phyloP scores from a whole-genome alignment of 2,113 vertebrate species.

The Lates calcarifer region DNA sequence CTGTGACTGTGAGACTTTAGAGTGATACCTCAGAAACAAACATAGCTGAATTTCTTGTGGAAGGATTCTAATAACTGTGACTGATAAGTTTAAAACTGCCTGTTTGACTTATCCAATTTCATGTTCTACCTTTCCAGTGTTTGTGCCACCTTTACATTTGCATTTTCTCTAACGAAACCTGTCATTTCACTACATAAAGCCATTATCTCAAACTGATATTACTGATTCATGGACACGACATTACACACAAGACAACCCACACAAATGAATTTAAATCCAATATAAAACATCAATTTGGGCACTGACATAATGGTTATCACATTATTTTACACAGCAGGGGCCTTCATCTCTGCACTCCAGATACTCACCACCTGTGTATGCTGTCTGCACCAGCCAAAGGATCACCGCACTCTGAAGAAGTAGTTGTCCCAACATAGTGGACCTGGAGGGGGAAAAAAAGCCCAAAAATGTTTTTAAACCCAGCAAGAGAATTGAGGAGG shows the following conservation, averaged over 20 bases:
- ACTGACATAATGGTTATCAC: neutral
- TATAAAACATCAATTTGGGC: neutral
- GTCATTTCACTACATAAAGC: neutral
- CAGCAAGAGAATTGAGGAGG: constrained; percentile 30
- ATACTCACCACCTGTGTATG: constrained; percentile 69
- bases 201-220: neutral
- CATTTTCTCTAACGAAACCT: neutral
- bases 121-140: neutral
- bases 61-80: neutral
- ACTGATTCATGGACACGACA: neutral
- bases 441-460: constrained; percentile 31
- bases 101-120: no score
- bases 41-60: neutral
- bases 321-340: neutral
- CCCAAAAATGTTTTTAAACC: constrained; percentile 12
- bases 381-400: constrained; percentile 73
- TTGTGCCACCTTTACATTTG: neutral
- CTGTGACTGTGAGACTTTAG: neutral
- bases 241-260: neutral
- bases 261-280: neutral
- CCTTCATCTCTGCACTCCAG: neutral
- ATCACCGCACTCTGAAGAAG: constrained; percentile 71
- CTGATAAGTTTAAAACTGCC: neutral
- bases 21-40: no score
- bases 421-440: constrained; percentile 72